phyloP scores from a whole-genome alignment of 2,888 invertebrate genomes.

The Itoplectis maculator region DNA sequence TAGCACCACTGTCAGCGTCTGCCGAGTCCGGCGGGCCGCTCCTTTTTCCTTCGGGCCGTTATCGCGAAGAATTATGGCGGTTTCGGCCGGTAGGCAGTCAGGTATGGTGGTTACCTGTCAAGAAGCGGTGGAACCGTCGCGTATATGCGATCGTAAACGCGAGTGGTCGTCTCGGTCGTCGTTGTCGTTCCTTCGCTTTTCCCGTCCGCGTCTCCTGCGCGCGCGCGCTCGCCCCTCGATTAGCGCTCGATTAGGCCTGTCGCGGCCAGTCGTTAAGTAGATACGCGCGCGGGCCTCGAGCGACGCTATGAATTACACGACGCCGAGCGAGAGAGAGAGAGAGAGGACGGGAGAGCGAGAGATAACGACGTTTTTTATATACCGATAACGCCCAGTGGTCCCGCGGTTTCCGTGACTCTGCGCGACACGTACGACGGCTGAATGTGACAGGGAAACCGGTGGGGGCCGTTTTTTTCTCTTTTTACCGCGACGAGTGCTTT shows the following conservation, averaged over 20 bases:
- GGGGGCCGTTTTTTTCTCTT: no score
- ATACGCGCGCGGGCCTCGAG: conserved; percentile 73
- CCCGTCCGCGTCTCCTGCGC: conserved; percentile 30
- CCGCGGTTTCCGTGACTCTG: not conserved
- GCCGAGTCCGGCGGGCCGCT: conserved; percentile 46
- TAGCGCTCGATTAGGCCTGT: conserved; percentile 81
- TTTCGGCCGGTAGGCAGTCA: conserved; percentile 43
- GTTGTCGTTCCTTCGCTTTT: conserved; percentile 14
- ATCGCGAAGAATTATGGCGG: conserved; percentile 76
- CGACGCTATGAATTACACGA: conserved; percentile 75
- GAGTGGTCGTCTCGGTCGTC: conserved; percentile 46
- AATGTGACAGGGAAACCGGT: no score
- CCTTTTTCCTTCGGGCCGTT: conserved; percentile 73
- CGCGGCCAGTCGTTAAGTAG: conserved; percentile 77
- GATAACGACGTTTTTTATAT: conserved; percentile 45
- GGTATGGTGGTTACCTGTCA: conserved; percentile 73
- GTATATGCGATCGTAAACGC: conserved; percentile 68
- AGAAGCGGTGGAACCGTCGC: conserved; percentile 71
- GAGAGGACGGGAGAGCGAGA: conserved; percentile 36
- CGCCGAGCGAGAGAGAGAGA: conserved; percentile 28
- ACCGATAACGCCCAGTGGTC: conserved; percentile 43
- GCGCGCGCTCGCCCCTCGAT: no score
- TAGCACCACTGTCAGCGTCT: conserved; percentile 70
- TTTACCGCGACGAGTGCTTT: no score
- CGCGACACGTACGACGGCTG: not conserved